These are phyloP conservation scores for Geodia barretti DNA, from an alignment of 37 sponge, comb jelly and placozoan genomes.

Conservation along the genomic window DNA sequence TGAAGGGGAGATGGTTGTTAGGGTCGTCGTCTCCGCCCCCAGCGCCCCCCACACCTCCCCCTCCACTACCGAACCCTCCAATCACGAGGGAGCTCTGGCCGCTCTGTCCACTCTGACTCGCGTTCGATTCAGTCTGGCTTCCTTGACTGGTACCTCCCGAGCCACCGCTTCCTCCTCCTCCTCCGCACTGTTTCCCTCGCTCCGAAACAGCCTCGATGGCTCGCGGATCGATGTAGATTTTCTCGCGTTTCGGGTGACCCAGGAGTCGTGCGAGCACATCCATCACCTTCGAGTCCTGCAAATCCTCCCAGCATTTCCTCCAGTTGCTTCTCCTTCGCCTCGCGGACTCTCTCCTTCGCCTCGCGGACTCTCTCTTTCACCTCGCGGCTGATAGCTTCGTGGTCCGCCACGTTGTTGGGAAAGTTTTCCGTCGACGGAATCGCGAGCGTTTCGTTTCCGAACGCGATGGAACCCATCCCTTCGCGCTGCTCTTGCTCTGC, in stretches of 20 bases:
- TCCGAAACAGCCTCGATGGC: neutral
- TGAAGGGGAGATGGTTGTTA: neutral
- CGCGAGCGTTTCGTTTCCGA: neutral
- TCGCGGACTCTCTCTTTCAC: neutral
- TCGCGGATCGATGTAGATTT: neutral
- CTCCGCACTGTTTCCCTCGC: neutral
- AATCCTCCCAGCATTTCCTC: neutral
- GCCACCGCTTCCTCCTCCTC: constrained; percentile 1
- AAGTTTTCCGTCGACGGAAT: neutral
- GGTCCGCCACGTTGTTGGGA: neutral
- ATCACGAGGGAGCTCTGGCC: neutral
- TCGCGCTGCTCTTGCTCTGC: neutral
- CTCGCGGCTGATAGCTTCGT: neutral
- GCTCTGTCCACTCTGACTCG: constrained; percentile 6
- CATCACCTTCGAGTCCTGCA: neutral
- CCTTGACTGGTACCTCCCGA: neutral
- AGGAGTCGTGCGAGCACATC: neutral
- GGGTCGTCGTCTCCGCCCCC: constrained; percentile 25
- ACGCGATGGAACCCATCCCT: no score
- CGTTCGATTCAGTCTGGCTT: neutral
- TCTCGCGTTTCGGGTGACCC: neutral
- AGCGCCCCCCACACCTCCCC: constrained; percentile 1
- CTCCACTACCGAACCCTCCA: neutral
- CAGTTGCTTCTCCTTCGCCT: neutral
- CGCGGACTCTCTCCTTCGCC: neutral